phyloP scores from a whole-genome alignment of 2,888 invertebrate genomes.

The Harpagoxenus sublaevis region DNA sequence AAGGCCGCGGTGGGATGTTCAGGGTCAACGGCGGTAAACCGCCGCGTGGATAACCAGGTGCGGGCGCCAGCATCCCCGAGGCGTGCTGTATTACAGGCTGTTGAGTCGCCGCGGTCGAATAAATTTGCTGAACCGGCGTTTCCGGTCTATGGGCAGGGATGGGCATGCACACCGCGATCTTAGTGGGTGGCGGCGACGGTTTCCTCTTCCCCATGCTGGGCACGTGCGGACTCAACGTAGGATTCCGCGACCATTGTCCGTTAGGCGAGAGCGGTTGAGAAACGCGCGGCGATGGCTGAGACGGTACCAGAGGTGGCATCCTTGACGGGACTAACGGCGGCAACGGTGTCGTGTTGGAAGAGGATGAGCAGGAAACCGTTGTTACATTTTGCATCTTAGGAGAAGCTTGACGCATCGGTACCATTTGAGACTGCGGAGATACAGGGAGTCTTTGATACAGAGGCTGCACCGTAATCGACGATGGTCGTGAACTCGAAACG shows the following conservation, averaged over 20 bases:
- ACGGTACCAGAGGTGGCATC: slow-evolving; percentile 78
- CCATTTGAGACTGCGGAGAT: slow-evolving; percentile 82
- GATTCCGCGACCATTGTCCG: slow-evolving; percentile 82
- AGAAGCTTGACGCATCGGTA: slow-evolving; percentile 80
- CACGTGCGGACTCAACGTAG: slow-evolving; percentile 76
- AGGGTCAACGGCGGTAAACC: slow-evolving; percentile 83
- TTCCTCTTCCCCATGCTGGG: slow-evolving; percentile 73
- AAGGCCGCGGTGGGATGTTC: slow-evolving; percentile 84
- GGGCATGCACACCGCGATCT: slow-evolving; percentile 83
- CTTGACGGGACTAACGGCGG: slow-evolving; percentile 82
- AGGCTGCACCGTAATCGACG: slow-evolving; percentile 75
- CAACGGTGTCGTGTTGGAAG: slow-evolving; percentile 72
- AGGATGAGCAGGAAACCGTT: slow-evolving; percentile 68
- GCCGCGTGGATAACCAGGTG: slow-evolving; percentile 82
- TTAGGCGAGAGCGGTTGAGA: slow-evolving; percentile 83
- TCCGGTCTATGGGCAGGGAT: slow-evolving; percentile 82
- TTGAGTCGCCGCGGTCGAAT: slow-evolving; percentile 83
- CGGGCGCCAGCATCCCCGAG: slow-evolving; percentile 83
- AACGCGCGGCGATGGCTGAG: slow-evolving; percentile 78
- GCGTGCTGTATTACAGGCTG: slow-evolving; percentile 85
- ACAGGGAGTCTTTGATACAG: slow-evolving; percentile 83
- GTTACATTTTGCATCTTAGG: slow-evolving; percentile 79
- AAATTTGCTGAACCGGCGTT: slow-evolving; percentile 80
- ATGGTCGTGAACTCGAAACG: slow-evolving; percentile 75
- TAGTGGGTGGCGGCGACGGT: slow-evolving; percentile 76